phyloP scores from a whole-genome alignment of 2,113 vertebrate species.

The Psilopogon haemacephalus region DNA sequence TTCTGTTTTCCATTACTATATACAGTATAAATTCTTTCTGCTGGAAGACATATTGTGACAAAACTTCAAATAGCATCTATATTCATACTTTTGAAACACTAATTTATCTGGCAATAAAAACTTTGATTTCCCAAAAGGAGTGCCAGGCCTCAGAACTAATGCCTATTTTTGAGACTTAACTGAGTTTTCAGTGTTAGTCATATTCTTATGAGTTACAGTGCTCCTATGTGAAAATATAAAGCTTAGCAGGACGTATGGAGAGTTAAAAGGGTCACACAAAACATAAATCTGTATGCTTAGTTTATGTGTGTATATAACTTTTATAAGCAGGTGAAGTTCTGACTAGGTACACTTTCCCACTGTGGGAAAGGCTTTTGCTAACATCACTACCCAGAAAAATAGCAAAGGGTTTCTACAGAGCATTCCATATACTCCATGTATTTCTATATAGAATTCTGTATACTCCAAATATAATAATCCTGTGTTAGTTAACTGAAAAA shows the following conservation, averaged over 20 bases:
- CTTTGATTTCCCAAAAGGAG: conserved; percentile 83
- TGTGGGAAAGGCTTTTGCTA: conserved; percentile 66
- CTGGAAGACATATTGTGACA: conserved; percentile 78
- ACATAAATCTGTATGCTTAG: conserved; percentile 77
- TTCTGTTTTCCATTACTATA: conserved; percentile 83
- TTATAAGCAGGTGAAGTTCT: conserved; percentile 72
- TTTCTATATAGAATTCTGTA: too few species aligned
- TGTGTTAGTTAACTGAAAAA: conserved; percentile 2
- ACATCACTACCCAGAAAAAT: conserved; percentile 41
- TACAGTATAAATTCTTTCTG: conserved; percentile 81
- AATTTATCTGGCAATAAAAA: conserved; percentile 82
- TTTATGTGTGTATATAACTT: conserved; percentile 73
- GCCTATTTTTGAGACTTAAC: conserved; percentile 75
- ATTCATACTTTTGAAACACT: conserved; percentile 81
- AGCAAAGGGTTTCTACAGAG: conserved; percentile 9
- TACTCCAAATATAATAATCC: too few species aligned
- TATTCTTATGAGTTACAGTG: conserved; percentile 76
- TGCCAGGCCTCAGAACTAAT: conserved; percentile 74
- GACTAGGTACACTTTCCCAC: conserved; percentile 53
- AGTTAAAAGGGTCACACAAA: conserved; percentile 81
- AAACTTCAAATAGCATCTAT: conserved; percentile 80
- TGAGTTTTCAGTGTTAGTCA: conserved; percentile 76
- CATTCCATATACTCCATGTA: background rate
- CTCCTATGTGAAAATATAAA: conserved; percentile 77
- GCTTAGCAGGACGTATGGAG: conserved; percentile 77